Base-by-base conservation (phyloP, 2,888 invertebrate genomes). In the Cephus pulcher region DNA sequence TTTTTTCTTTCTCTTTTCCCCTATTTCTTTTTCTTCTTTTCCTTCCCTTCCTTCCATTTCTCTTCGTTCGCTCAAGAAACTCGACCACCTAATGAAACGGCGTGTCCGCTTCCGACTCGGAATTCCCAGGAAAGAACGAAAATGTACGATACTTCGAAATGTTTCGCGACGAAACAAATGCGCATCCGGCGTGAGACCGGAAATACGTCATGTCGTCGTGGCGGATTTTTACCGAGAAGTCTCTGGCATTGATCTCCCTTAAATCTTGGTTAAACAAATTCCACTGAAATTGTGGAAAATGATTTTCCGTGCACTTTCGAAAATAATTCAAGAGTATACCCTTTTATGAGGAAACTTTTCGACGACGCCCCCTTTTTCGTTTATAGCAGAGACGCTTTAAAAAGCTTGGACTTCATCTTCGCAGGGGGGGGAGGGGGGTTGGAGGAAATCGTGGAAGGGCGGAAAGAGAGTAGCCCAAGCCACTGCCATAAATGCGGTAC, bases 101-200 rank as follows among this genome's bases (percentile, higher is more conserved):
- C 77, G 69, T 76, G 76, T 73, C 73, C 73, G 68, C 33, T 35
- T 73, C 76, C 71, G 73, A n/a, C 77, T 77, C 68, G 73, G 69
- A 77, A 77, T 77, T 77, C 73, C 69, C 74, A 73, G 35, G 34
- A 12, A 73, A 32, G 74, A 77, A 23, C 56, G 56, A 74, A 74
- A 74, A 77, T 77, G 35, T 77, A 77, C 74, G 77, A 77, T 56
- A 74, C 74, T 11, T 68, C 69, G 35, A 37, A 74, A 69, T 77
- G 74, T 69, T 77, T 77, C 34, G 4, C 23, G 23, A 23, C 56
- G 9, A 56, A 56, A 56, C 56, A 56, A 56, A 56, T 56, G 56
- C 23, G 56, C 23, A 56, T 56, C 23, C 56, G 56, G 56, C 23
- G 56, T 9, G 23, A 56, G 23, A 56, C 56, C 56, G 56, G 56